Conservation (phyloP, 2,113 vertebrate genomes). For the Myodes glareolus region DNA sequence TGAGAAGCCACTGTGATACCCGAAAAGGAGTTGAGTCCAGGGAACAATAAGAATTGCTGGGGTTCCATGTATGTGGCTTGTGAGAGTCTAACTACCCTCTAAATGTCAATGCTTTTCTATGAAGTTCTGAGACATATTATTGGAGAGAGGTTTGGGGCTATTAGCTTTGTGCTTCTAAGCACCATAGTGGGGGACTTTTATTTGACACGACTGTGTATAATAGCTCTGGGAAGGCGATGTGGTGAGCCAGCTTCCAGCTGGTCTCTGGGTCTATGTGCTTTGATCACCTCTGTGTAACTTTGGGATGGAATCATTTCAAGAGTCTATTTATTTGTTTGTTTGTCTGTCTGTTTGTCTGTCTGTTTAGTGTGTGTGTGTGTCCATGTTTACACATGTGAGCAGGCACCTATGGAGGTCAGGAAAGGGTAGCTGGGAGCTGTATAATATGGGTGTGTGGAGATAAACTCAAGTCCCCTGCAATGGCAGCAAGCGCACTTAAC, state of each 20-base stretch:
- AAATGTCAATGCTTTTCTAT: not conserved
- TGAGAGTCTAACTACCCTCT: not conserved
- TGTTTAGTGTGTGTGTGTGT: not conserved
- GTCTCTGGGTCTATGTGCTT: not conserved
- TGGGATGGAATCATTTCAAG: not conserved
- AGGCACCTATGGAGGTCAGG: not conserved
- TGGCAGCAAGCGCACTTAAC: not conserved
- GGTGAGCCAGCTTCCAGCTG: not conserved
- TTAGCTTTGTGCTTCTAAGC: not conserved
- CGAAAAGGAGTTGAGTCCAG: not conserved
- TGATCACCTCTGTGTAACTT: not conserved
- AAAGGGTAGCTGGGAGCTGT: not conserved
- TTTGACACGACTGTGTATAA: not conserved
- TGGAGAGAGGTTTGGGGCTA: not conserved
- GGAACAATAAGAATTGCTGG: not conserved
- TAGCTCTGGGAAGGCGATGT: not conserved
- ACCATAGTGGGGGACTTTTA: not conserved
- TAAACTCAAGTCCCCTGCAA: not conserved
- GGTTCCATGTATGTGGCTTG: not conserved
- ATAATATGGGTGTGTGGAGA: not conserved
- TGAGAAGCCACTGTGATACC: not conserved
- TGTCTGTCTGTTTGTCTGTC: not conserved
- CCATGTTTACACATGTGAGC: not conserved
- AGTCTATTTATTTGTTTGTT: not conserved
- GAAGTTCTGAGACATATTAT: conserved; percentile 11